phyloP scores from a whole-genome alignment of 2,797 vertebrate species.

The Lutjanus campechanus region DNA sequence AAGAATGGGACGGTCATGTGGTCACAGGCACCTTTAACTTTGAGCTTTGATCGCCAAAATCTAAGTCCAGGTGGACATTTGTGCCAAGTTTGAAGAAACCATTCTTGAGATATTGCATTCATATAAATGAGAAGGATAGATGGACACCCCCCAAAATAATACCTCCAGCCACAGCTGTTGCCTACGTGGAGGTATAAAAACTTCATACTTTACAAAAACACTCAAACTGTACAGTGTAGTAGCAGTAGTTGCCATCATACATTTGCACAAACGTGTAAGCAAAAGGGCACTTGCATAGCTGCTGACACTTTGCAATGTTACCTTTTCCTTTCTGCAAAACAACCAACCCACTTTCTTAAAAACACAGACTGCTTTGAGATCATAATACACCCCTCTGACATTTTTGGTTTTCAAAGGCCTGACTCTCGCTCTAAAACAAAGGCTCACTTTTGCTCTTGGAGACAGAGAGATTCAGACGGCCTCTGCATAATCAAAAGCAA shows the following conservation, averaged over 20 bases:
- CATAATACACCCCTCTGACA: conserved; percentile 55
- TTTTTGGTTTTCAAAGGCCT: conserved; percentile 56
- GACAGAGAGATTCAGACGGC: conserved; percentile 47
- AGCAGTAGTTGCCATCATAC: background rate
- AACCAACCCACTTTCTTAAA: conserved; percentile 40
- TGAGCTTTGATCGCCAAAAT: no score
- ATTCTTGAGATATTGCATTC: no score
- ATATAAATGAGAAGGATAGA: no score
- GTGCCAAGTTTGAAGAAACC: no score
- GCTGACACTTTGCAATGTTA: conserved; percentile 12
- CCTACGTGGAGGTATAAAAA: no score
- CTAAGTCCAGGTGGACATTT: no score
- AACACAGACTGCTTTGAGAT: conserved; percentile 42
- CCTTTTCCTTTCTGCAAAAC: conserved; percentile 30
- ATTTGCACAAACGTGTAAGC: background rate
- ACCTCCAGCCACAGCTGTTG: no score
- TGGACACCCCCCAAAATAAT: no score
- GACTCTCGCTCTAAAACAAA: conserved; percentile 59
- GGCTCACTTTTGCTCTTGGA: conserved; percentile 56
- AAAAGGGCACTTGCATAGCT: background rate
- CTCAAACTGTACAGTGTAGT: background rate
- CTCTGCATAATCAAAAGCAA: conserved; percentile 75
- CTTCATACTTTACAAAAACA: conserved; percentile 8
- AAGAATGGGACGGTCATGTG: no score
- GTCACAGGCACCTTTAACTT: no score